Evolutionary conservation across 1,140 invertebrate species (phyloP).

Genomic region (Trichomalopsis sarcophagae): DNA sequence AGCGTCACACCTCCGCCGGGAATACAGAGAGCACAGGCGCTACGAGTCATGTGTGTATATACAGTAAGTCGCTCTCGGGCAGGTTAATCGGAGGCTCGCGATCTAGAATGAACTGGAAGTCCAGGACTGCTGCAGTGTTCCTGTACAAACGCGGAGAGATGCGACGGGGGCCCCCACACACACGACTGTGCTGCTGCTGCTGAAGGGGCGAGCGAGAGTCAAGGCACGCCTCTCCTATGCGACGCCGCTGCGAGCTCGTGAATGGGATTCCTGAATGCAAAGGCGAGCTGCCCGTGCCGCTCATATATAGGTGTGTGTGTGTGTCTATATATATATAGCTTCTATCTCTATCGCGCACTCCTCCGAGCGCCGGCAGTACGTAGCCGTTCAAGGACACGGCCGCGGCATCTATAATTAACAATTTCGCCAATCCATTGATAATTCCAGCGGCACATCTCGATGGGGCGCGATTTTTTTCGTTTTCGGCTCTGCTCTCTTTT

Average conservation of each 20-base stretch:
- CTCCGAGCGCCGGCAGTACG: not conserved
- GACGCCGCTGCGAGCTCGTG: constrained; percentile 17
- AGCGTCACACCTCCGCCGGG: no score
- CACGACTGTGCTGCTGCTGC: not conserved
- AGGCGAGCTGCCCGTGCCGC: not conserved
- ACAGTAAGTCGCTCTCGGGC: not conserved
- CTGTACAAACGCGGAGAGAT: not conserved
- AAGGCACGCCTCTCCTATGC: constrained; percentile 9
- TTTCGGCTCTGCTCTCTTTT: not conserved
- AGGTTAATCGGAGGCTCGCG: not conserved
- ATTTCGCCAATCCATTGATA: constrained; percentile 47
- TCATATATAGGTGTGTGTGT: not conserved
- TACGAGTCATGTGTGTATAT: not conserved
- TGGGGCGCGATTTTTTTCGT: not conserved
- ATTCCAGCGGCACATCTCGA: not conserved
- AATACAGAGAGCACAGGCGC: no score
- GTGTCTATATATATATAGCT: no score
- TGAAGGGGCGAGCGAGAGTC: not conserved
- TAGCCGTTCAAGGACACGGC: constrained; percentile 13
- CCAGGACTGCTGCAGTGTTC: not conserved
- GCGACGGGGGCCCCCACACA: not conserved
- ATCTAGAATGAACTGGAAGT: constrained; percentile 20
- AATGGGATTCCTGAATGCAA: constrained; percentile 51
- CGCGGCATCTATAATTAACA: constrained; percentile 37
- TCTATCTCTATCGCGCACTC: not conserved